Conservation (phyloP, 2,888 invertebrate species). For the Chironomus tentans region DNA sequence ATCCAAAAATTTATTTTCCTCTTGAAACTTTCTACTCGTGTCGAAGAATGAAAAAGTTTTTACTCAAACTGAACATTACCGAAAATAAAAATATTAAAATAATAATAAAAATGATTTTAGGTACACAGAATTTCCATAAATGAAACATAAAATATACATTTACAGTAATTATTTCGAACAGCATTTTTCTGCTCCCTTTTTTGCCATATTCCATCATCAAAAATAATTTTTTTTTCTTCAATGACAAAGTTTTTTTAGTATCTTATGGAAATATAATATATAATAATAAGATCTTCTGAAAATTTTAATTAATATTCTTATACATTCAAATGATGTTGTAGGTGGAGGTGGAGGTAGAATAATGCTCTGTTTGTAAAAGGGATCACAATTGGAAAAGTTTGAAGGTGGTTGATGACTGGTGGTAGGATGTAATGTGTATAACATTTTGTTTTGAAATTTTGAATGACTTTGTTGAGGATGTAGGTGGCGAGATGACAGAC, state of each 20-base stretch:
- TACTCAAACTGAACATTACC: not conserved
- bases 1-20: too few species aligned
- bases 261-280: not conserved
- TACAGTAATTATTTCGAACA: constrained; percentile 4
- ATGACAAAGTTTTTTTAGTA: not conserved
- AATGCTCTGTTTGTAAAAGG: not conserved
- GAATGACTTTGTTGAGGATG: too few species aligned
- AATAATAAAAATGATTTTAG: constrained; percentile 1
- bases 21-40: too few species aligned
- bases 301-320: constrained; percentile 13
- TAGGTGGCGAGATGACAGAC: too few species aligned
- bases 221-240: not conserved
- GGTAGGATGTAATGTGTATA: not conserved
- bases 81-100: not conserved
- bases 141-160: constrained; percentile 14
- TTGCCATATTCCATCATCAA: not conserved
- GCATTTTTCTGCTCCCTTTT: not conserved
- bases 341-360: not conserved
- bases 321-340: not conserved
- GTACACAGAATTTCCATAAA: constrained; percentile 12
- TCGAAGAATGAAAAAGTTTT: too few species aligned
- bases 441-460: too few species aligned
- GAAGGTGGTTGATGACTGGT: not conserved
- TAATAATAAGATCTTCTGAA: not conserved
- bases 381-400: not conserved